Conservation (phyloP, 2,797 vertebrate genomes). For the Macropus fuliginosus region DNA sequence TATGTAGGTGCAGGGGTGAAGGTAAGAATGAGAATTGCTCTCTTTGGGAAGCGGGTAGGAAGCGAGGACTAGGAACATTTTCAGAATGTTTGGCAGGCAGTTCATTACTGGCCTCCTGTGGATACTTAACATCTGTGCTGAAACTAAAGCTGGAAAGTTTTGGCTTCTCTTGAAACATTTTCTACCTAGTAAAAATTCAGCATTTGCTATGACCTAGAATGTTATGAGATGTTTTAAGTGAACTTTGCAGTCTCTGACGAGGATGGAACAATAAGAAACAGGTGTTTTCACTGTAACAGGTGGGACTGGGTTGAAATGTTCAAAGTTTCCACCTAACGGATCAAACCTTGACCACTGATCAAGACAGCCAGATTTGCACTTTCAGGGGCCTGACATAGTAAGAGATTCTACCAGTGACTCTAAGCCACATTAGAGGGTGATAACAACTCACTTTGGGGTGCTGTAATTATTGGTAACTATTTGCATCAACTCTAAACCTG, state of each 20-base stretch:
- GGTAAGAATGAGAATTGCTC: neutral
- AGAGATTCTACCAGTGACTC: neutral
- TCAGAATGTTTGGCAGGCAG: neutral
- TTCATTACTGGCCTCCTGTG: neutral
- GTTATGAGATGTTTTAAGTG: neutral
- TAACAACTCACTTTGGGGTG: neutral
- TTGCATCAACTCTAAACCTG: neutral
- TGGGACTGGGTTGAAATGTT: neutral
- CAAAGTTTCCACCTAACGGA: neutral
- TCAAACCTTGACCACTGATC: neutral
- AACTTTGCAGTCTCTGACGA: neutral
- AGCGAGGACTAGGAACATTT: neutral
- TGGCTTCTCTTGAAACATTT: neutral
- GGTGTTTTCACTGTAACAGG: neutral
- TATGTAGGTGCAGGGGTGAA: neutral
- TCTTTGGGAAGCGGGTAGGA: neutral
- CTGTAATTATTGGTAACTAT: neutral
- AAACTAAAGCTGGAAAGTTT: fast-evolving
- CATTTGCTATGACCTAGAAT: neutral
- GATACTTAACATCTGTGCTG: neutral
- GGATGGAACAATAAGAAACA: neutral
- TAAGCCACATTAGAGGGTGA: neutral
- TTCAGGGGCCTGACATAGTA: neutral
- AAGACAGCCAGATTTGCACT: neutral
- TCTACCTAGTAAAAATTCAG: neutral